These are phyloP conservation scores for Zingel zingel DNA, from an alignment of 2,113 vertebrate genomes.

Conservation along the genomic window DNA sequence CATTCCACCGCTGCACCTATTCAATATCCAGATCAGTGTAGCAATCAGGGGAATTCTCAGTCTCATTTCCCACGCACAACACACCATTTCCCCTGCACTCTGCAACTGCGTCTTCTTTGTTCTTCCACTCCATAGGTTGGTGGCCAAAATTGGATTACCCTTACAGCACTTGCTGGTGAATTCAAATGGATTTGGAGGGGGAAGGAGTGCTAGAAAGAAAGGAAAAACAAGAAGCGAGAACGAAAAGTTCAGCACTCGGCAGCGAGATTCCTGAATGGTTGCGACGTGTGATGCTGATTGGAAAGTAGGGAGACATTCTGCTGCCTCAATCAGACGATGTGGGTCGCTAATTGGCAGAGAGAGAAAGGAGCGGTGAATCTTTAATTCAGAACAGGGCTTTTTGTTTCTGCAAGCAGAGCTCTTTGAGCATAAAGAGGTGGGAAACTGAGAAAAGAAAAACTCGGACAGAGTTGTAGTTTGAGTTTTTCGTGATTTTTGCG, in stretches of 20 bases:
- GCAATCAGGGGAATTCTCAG: constrained; percentile 22
- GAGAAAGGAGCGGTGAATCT: not conserved
- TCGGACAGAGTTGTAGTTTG: not conserved
- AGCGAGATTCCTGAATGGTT: not conserved
- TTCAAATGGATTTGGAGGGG: constrained; percentile 40
- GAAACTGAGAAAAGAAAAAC: constrained; percentile 17
- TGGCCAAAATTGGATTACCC: constrained; percentile 57
- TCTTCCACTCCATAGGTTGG: constrained; percentile 19
- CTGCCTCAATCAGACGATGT: not conserved
- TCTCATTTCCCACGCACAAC: constrained; percentile 24
- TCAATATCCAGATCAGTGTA: constrained; percentile 49
- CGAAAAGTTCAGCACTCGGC: constrained; percentile 3
- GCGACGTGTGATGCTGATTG: not conserved
- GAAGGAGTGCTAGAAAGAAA: not conserved
- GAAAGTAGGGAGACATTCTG: not conserved
- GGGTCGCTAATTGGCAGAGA: not conserved
- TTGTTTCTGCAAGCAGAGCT: constrained; percentile 5
- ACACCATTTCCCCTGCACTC: constrained; percentile 4
- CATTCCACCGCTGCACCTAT: constrained; percentile 4
- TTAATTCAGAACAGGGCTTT: constrained; percentile 3
- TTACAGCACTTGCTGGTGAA: constrained; percentile 26
- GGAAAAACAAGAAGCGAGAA: not conserved
- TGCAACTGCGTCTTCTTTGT: constrained; percentile 46
- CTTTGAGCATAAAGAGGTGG: not conserved
- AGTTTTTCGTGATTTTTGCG: too few relatives aligned